A percentile compares a stretch with the other conserved stretches of the same genome.
Evolutionary conservation across 2,113 vertebrate genomes (phyloP).

Genomic region (Actinemys pallida): DNA sequence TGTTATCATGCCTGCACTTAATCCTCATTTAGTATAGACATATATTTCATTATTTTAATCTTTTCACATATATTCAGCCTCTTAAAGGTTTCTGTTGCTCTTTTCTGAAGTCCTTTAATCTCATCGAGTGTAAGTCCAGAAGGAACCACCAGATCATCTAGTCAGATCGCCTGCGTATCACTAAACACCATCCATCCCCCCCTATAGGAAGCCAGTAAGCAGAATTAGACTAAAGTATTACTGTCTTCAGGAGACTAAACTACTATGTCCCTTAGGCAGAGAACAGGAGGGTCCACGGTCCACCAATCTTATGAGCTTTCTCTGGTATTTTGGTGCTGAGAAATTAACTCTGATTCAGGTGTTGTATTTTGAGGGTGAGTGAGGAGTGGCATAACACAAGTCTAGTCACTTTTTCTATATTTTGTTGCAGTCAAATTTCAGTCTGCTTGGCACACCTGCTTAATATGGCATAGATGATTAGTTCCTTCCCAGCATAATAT

Average conservation of each 20-base stretch:
- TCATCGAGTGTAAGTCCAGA: neutral
- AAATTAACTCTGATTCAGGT: neutral
- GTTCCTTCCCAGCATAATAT: neutral
- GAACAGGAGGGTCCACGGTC: neutral
- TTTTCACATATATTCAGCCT: neutral
- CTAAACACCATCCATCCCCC: neutral
- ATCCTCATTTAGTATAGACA: neutral
- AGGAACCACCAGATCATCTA: neutral
- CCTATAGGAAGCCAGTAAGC: neutral
- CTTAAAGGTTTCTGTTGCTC: neutral
- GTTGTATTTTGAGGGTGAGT: neutral
- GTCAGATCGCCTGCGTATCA: neutral
- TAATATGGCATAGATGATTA: neutral
- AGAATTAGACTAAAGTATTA: neutral
- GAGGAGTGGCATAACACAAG: neutral
- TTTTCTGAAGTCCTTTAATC: neutral
- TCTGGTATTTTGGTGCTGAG: neutral
- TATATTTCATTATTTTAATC: neutral
- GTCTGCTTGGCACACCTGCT: neutral
- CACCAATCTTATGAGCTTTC: neutral
- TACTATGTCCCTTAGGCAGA: neutral
- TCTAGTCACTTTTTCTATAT: neutral
- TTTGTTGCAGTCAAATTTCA: neutral
- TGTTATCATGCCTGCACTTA: neutral
- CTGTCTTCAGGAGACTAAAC: neutral